Evolutionary conservation across 2,797 vertebrate species (phyloP).

Genomic region (Australoheros facetus): DNA sequence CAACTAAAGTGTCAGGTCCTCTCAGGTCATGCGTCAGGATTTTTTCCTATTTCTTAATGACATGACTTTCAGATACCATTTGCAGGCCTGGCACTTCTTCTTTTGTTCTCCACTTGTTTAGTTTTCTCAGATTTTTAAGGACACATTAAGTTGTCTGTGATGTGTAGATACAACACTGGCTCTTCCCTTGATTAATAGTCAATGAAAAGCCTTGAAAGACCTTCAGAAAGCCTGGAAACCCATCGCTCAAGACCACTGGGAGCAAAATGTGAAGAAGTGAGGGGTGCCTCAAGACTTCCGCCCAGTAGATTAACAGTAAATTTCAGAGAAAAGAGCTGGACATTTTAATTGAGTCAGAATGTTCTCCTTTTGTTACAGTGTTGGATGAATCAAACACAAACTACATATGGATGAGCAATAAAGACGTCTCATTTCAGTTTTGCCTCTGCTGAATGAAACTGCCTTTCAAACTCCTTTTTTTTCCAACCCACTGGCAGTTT

Average conservation of each 20-base stretch:
- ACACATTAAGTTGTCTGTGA: not conserved
- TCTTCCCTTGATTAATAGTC: not conserved
- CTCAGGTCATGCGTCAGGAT: not conserved
- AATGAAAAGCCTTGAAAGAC: not conserved
- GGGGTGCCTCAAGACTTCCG: no score
- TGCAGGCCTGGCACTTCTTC: not conserved
- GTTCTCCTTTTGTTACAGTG: not conserved
- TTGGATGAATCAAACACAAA: not conserved
- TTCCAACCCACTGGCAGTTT: conserved; percentile 29
- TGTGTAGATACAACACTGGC: not conserved
- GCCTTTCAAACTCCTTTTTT: conserved; percentile 19
- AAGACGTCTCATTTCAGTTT: not conserved
- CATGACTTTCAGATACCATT: not conserved
- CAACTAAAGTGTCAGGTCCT: not conserved
- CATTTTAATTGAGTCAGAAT: not conserved
- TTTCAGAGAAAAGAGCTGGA: not conserved
- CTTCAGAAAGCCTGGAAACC: rapidly evolving
- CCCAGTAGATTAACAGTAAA: no score
- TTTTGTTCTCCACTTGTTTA: not conserved
- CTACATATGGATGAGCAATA: not conserved
- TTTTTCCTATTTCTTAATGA: not conserved
- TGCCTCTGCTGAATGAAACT: not conserved
- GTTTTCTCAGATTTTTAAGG: not conserved
- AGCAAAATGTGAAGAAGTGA: not conserved
- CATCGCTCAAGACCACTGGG: not conserved